These are phyloP conservation scores for Ophion obscuratus DNA, from an alignment of 2,888 invertebrate species.

Conservation along the genomic window DNA sequence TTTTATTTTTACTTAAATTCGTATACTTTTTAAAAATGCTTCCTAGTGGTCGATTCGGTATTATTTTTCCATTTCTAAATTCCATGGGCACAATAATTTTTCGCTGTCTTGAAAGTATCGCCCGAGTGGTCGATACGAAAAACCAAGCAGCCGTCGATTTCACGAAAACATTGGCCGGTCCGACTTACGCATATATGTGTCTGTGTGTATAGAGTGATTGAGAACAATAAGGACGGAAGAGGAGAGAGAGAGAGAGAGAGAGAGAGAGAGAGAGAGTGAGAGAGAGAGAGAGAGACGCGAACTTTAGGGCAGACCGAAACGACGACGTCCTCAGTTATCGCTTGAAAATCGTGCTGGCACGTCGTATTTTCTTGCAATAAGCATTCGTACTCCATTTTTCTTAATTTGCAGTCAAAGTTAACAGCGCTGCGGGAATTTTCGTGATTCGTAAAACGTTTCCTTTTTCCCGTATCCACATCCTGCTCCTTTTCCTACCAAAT, in stretches of 20 bases:
- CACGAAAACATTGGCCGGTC: constrained; percentile 33
- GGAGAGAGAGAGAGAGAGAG: neutral
- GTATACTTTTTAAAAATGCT: neutral
- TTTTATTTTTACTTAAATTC: neutral
- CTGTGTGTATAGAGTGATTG: constrained; percentile 8
- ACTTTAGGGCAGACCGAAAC: constrained; percentile 40
- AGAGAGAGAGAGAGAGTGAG: neutral
- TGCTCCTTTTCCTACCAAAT: constrained; percentile 29
- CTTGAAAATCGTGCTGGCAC: constrained; percentile 58
- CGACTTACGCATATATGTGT: neutral
- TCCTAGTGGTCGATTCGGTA: neutral
- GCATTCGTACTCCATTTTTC: constrained; percentile 20
- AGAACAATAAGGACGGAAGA: constrained; percentile 31
- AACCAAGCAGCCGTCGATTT: neutral
- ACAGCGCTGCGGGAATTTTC: neutral
- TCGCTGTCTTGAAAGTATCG: neutral
- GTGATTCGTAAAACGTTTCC: constrained; percentile 6
- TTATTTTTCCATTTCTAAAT: neutral
- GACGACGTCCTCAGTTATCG: constrained; percentile 53
- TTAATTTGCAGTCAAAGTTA: neutral
- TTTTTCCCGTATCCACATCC: constrained; percentile 9
- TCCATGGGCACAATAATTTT: neutral
- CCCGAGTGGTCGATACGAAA: neutral
- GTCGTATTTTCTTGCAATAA: constrained; percentile 29
- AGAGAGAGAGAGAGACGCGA: constrained; percentile 25